phyloP scores from a whole-genome alignment of 2,888 invertebrate genomes.

The Tubulanus polymorphus region DNA sequence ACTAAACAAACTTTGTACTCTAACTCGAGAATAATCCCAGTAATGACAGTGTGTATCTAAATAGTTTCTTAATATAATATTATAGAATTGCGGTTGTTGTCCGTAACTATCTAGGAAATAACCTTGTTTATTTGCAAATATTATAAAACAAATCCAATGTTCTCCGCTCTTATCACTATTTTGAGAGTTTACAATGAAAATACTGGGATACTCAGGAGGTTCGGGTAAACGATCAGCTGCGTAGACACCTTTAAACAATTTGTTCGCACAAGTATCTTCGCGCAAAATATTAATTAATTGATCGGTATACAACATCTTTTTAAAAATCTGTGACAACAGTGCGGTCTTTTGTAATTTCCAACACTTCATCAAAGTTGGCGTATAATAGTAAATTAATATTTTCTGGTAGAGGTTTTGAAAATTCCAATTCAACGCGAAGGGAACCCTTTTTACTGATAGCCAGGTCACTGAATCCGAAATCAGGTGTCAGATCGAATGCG shows the following conservation, averaged over 20 bases:
- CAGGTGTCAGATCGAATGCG: background rate
- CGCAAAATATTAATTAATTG: background rate
- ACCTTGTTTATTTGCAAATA: background rate
- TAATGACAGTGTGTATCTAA: background rate
- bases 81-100: background rate
- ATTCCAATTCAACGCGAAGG: background rate
- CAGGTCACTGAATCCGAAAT: background rate
- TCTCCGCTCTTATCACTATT: background rate
- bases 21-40: background rate
- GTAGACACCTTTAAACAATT: background rate
- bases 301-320: background rate
- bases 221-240: background rate
- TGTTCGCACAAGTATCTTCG: too few relatives aligned
- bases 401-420: background rate
- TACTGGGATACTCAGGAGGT: background rate
- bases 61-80: background rate
- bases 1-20: background rate
- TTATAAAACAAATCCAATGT: background rate
- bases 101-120: background rate
- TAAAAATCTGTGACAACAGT: background rate
- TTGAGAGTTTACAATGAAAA: background rate
- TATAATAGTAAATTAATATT: background rate
- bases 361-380: conserved; percentile 1
- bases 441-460: background rate
- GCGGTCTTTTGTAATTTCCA: background rate